A percentile compares a stretch with the other conserved stretches of the same genome.
Evolutionary conservation across 2,797 vertebrate genomes (phyloP).

Genomic region (Neomorphus geoffroyi): DNA sequence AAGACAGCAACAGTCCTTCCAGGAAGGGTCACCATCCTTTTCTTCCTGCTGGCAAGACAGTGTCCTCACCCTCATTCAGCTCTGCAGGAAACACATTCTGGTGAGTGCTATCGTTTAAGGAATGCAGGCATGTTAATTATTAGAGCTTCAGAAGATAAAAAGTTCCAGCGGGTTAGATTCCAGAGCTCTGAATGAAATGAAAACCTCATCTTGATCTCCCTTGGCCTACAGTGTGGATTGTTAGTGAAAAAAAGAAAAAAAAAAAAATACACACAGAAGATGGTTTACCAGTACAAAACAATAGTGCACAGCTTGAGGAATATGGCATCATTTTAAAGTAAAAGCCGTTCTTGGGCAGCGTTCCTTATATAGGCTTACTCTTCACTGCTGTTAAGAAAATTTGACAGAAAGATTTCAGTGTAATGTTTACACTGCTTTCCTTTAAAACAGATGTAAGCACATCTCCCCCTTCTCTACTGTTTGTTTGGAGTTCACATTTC

Average conservation of each 20-base stretch:
- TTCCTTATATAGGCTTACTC: neutral
- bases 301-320: neutral
- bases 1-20: neutral
- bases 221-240: neutral
- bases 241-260: neutral
- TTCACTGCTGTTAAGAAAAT: neutral
- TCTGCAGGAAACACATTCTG: slow-evolving; percentile 38
- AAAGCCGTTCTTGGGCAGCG: neutral
- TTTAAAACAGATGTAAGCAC: slow-evolving; percentile 9
- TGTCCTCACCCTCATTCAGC: neutral
- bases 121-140: slow-evolving; percentile 47
- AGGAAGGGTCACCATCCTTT: neutral
- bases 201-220: slow-evolving; percentile 17
- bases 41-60: neutral
- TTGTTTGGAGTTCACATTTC: slow-evolving; percentile 17
- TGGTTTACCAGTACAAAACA: neutral
- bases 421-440: neutral
- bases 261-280: neutral
- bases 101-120: neutral
- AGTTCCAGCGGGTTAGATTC: slow-evolving; percentile 15
- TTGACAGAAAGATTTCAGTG: neutral
- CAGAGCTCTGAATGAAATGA: slow-evolving; percentile 30
- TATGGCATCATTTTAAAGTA: neutral
- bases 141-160: slow-evolving; percentile 43
- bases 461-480: neutral